Conservation (phyloP, 2,888 invertebrate species). For the Aphelenchoides bicaudatus region DNA sequence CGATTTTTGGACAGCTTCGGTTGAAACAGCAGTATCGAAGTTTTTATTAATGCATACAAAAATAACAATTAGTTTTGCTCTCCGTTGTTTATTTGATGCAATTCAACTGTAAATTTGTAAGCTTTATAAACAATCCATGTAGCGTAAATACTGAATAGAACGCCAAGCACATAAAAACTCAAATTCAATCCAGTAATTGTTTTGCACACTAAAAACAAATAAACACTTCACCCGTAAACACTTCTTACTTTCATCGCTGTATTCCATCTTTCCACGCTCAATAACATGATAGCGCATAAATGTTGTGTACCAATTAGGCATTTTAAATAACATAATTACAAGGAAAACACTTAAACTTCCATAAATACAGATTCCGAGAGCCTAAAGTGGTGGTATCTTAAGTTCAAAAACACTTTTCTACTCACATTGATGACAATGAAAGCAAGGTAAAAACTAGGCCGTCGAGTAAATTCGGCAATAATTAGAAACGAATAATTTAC, state of each 20-base stretch:
- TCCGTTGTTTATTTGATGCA: too few relatives aligned
- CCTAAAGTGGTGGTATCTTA: not conserved
- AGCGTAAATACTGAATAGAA: not conserved
- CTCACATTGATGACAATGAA: conserved; percentile 8
- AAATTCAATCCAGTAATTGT: too few relatives aligned
- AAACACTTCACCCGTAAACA: too few relatives aligned
- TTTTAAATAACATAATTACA: not conserved
- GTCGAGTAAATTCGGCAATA: conserved; percentile 5
- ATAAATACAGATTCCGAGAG: not conserved
- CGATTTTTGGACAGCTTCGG: too few relatives aligned
- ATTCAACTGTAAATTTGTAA: not conserved
- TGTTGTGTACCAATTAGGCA: conserved; percentile 11
- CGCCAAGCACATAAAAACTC: too few relatives aligned
- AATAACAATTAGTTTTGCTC: too few relatives aligned
- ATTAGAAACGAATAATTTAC: conserved; percentile 7
- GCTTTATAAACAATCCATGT: not conserved
- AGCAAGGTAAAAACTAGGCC: conserved; percentile 1
- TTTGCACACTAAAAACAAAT: too few relatives aligned
- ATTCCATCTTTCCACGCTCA: not conserved
- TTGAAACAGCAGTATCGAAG: too few relatives aligned
- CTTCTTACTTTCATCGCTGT: conserved; percentile 6
- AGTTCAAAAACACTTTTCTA: not conserved
- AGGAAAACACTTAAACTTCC: not conserved
- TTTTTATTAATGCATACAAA: too few relatives aligned
- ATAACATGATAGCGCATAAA: conserved; percentile 10